Conservation (phyloP, 2,888 invertebrate genomes). For the Diaperis boleti region DNA sequence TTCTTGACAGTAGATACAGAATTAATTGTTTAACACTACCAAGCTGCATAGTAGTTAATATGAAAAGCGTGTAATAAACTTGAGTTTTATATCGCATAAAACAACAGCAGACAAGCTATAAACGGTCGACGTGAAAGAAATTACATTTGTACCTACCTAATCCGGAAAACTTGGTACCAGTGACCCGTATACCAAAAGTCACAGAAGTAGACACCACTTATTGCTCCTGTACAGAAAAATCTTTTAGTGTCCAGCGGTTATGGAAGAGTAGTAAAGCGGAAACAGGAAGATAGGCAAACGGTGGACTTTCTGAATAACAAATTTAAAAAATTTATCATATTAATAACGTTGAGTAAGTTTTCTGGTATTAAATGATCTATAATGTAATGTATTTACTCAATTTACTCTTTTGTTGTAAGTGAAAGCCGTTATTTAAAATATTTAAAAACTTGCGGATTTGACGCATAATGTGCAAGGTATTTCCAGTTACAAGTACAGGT, state of each 20-base stretch:
- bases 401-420: background rate
- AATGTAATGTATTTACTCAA: background rate
- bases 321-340: background rate
- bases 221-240: background rate
- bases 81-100: conserved; percentile 14
- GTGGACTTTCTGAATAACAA: background rate
- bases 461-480: background rate
- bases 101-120: conserved; percentile 16
- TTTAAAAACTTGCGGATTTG: background rate
- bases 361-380: background rate
- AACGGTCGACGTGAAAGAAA: conserved; percentile 14
- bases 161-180: conserved; percentile 18
- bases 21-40: conserved; percentile 21
- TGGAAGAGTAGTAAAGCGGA: conserved; percentile 6
- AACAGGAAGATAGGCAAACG: background rate
- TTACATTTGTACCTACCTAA: conserved; percentile 17
- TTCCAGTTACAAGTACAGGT: background rate
- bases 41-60: conserved; percentile 4
- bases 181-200: conserved; percentile 10
- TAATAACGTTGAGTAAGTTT: background rate
- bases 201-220: background rate
- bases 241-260: background rate
- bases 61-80: conserved; percentile 17
- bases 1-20: conserved; percentile 4
- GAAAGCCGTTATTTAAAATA: background rate